Evolutionary conservation across 2,888 invertebrate genomes (phyloP), one percentile per base, ranked within the genome.

Genomic region (Physocephala rufipes): DNA sequence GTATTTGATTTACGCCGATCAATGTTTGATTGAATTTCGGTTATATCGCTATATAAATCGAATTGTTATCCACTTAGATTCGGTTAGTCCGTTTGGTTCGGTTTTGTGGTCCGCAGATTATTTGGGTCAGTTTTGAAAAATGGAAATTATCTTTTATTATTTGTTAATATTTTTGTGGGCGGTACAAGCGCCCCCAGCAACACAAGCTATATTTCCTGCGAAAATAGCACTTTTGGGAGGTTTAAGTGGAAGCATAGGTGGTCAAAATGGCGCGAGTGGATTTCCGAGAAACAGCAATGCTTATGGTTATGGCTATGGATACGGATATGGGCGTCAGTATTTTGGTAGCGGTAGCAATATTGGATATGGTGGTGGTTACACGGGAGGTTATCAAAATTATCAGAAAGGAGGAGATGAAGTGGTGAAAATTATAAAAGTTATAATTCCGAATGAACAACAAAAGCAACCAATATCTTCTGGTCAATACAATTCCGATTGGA

Each of bases 171-270:
- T 79, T 71, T 68, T 83, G 24, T 53, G 82, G 78, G 84, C 79
- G 59, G 66, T 79, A n/a, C n/a, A n/a, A 43, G 74, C 74, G 26
- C 9, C 36, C 9, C 76, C 76, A 30, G 81, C 83, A 24, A 74
- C 79, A 26, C 77, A 82, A 51, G 83, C 79, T 19, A 74, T 84
- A n/a, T 72, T 83, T 65, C 84, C 82, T 53, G 82, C 81, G 72
- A 84, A 84, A 67, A 51, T 83, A 73, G 81, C 82, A 3, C 74
- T 84, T n/a, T 74, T 84, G 36, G 79, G 81, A 68, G 76, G 77
- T 30, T 43, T 82, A 15, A 66, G 72, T 12, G 78, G 79, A 51
- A 76, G 79, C 9, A 70, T 76, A 13, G 65, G 75, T 12, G 78
- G 78, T 16, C 62, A 68, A 2, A 66, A 67, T 12, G 58, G 53